Percentiles rank a stretch among this genome's conserved stretches.
Conservation (phyloP, 2,797 vertebrate species). For the Ctenosaura bakeri region DNA sequence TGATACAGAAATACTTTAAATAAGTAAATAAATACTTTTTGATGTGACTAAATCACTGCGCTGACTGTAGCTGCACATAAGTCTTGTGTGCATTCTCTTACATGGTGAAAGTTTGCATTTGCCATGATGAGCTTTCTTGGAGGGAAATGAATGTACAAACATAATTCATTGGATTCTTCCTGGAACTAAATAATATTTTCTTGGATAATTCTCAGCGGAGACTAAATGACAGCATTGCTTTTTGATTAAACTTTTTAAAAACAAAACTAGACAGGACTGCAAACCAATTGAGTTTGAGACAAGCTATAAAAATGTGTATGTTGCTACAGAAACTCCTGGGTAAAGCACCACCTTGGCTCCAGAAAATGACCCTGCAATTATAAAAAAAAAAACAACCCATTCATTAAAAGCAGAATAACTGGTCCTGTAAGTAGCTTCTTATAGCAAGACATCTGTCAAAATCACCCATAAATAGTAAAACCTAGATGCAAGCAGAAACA, state of each 20-base stretch:
- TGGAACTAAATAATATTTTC: slow-evolving; percentile 6
- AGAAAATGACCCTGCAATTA: slow-evolving; percentile 29
- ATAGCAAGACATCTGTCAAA: slow-evolving; percentile 16
- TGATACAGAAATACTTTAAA: no score
- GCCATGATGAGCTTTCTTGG: neutral
- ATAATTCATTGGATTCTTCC: neutral
- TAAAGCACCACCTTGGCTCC: slow-evolving; percentile 14
- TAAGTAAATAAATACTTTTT: neutral
- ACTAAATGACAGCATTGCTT: neutral
- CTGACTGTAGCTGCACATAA: neutral
- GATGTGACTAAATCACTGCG: neutral
- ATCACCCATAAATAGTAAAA: slow-evolving; percentile 4
- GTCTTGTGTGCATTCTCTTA: neutral
- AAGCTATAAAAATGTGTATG: slow-evolving; percentile 25
- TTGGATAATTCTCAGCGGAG: neutral
- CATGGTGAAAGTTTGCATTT: neutral
- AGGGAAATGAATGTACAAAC: neutral
- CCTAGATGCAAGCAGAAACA: slow-evolving; percentile 7
- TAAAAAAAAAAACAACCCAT: slow-evolving; percentile 11
- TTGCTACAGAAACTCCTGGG: slow-evolving; percentile 16
- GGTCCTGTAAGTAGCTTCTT: neutral
- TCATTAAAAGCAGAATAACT: slow-evolving; percentile 34
- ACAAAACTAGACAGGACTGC: slow-evolving; percentile 17
- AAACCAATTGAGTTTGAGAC: slow-evolving; percentile 24
- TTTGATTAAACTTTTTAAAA: neutral